A percentile compares a stretch with the other conserved stretches of the same genome.
Evolutionary conservation across 92 coral and sea anemone species (phyloP).

Genomic region (Heteractis magnifica): DNA sequence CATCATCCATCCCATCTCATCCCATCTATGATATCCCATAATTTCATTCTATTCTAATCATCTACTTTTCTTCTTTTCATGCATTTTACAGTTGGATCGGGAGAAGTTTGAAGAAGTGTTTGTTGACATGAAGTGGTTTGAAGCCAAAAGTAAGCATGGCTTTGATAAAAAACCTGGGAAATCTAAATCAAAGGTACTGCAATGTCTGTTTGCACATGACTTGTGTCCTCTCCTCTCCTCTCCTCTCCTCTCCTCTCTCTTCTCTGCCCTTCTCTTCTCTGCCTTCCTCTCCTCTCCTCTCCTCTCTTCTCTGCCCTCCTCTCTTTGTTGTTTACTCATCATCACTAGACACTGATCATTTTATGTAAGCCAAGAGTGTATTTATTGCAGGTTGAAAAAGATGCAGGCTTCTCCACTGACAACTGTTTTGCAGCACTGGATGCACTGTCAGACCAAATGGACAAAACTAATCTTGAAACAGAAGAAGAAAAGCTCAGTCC

Average conservation of each 20-base stretch:
- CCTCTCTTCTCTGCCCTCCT: no score
- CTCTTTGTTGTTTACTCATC: no score
- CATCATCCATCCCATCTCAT: no score
- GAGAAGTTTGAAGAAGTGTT: slow-evolving; percentile 89
- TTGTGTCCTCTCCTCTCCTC: no score
- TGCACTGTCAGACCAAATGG: slow-evolving; percentile 44
- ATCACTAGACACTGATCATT: no score
- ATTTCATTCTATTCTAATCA: background rate
- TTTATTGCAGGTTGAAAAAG: background rate
- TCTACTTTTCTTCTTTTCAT: background rate
- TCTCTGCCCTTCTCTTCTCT: no score
- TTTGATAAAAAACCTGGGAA: slow-evolving; percentile 30
- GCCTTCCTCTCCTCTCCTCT: no score
- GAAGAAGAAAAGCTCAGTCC: slow-evolving; percentile 37
- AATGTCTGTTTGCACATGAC: no score
- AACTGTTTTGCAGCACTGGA: slow-evolving; percentile 58
- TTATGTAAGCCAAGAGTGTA: no score
- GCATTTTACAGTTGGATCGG: slow-evolving; percentile 71
- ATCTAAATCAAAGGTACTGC: slow-evolving; percentile 10
- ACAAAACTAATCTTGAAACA: slow-evolving; percentile 36
- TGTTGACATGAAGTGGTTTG: slow-evolving; percentile 98
- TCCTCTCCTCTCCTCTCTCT: no score
- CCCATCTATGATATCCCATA: no score
- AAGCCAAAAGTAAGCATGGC: slow-evolving; percentile 52
- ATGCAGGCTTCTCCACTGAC: slow-evolving; percentile 11